phyloP scores from a whole-genome alignment of 2,888 invertebrate species.

The Ophion slaviceki region DNA sequence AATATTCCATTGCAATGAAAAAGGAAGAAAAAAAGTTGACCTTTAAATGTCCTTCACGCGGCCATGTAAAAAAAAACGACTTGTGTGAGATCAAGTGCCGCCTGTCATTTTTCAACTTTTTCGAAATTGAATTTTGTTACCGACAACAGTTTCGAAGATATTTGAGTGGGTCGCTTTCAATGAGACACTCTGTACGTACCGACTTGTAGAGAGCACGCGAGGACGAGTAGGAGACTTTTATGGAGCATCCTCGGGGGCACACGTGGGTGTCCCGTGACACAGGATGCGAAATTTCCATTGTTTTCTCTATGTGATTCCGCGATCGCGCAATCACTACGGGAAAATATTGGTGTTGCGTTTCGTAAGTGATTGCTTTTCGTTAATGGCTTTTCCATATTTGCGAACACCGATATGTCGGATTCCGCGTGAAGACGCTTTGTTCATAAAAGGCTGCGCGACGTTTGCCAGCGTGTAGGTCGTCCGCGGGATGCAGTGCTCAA shows the following conservation, averaged over 20 bases:
- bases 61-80: no score
- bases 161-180: not conserved
- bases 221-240: constrained; percentile 32
- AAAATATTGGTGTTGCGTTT: constrained; percentile 26
- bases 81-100: no score
- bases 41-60: not conserved
- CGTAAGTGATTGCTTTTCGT: constrained; percentile 22
- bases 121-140: no score
- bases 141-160: not conserved
- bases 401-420: not conserved
- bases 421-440: not conserved
- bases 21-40: not conserved
- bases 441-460: not conserved
- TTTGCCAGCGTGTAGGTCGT: constrained; percentile 41
- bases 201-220: not conserved
- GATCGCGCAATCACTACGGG: constrained; percentile 14
- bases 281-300: constrained; percentile 47
- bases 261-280: constrained; percentile 41
- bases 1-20: not conserved
- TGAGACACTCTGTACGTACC: not conserved
- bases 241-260: constrained; percentile 17
- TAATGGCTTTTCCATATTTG: constrained; percentile 8
- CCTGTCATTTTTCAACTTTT: no score
- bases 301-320: constrained; percentile 34
- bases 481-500: not conserved